Conservation (phyloP, 92 coral and sea anemone species). For the Plumapathes pennacea region DNA sequence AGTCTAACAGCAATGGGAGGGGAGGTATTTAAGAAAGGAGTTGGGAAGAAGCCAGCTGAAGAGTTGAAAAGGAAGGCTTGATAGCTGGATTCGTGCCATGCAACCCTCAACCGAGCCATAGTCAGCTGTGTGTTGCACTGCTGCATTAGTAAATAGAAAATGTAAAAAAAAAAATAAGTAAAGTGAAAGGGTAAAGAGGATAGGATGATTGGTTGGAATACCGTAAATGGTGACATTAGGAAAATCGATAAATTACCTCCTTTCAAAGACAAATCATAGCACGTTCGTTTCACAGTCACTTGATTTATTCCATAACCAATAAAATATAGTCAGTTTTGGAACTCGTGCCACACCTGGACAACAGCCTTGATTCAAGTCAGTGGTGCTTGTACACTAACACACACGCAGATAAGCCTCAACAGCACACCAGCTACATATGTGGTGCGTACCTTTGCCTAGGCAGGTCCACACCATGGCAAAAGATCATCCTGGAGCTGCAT, state of each 20-base stretch:
- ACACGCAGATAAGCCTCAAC: constrained; percentile 37
- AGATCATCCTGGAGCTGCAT: constrained; percentile 9
- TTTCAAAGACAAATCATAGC: too few species aligned
- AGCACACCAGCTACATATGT: constrained; percentile 41
- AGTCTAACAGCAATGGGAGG: constrained; percentile 23
- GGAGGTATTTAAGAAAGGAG: constrained; percentile 50
- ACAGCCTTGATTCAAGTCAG: constrained; percentile 15
- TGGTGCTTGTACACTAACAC: constrained; percentile 25
- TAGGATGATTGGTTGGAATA: too few species aligned
- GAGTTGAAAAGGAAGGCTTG: constrained; percentile 29
- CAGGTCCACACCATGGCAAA: constrained; percentile 1
- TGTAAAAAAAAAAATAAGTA: constrained; percentile 6
- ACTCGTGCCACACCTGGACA: constrained; percentile 25
- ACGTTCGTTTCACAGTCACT: too few species aligned
- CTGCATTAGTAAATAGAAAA: constrained; percentile 30
- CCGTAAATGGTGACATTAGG: too few species aligned
- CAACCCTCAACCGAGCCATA: constrained; percentile 26
- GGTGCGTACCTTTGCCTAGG: constrained; percentile 34
- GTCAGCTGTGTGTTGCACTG: constrained; percentile 47
- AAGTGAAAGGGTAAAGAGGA: too few species aligned
- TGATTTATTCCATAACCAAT: too few species aligned
- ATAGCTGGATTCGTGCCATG: constrained; percentile 44
- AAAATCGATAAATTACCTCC: too few species aligned
- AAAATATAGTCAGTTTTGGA: too few species aligned
- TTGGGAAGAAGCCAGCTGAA: constrained; percentile 13